Evolutionary conservation across 2,888 invertebrate genomes (phyloP), one percentile per base, ranked within the genome.

Genomic region (Bellardia bayeri): DNA sequence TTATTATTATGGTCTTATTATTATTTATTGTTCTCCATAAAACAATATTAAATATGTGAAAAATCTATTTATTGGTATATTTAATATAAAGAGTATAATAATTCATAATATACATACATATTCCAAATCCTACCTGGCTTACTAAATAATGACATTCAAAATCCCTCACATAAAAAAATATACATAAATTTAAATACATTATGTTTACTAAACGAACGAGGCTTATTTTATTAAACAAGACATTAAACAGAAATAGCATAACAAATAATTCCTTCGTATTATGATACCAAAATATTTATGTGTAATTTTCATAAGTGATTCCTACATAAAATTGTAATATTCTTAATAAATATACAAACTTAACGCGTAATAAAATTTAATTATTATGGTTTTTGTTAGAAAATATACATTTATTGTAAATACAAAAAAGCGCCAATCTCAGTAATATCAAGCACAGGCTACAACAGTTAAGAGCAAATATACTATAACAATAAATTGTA

Each of bases 331-430:
- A 49, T 61, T 42, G 37, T 63, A 75, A 75, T 75, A 63, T 75
- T 49, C 61, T 63, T 63, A 30, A 42, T 42, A 68, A 68, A 45
- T 45, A 42, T 42, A 30, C 56, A 58, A 71, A 72, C 58, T 58
- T 74, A 61, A 63, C 61, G 58, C 61, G 33, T 63, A 49, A 75
- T 75, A 30, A 68, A 68, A 68, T 68, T 3, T 75, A 74, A 74
- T 61, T 74, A 74, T 61, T 61, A 74, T 49, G 74, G 45, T 30
- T 61, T 58, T 30, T 4, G 9, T 11, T 58, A 33, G 42, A 23
- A 72, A 42, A 51, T 74, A 30, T 37, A 56, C 16, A 40, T 58
- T 64, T 64, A 5, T 16, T 64, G 40, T 64, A n/a, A 64, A 64
- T 64, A 40, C 9, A 16, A 64, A 16, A 42, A 40, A 42, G 3